Evolutionary conservation across 2,888 invertebrate species (phyloP), one percentile per base, ranked within the genome.

Genomic region (Acronicta alni): DNA sequence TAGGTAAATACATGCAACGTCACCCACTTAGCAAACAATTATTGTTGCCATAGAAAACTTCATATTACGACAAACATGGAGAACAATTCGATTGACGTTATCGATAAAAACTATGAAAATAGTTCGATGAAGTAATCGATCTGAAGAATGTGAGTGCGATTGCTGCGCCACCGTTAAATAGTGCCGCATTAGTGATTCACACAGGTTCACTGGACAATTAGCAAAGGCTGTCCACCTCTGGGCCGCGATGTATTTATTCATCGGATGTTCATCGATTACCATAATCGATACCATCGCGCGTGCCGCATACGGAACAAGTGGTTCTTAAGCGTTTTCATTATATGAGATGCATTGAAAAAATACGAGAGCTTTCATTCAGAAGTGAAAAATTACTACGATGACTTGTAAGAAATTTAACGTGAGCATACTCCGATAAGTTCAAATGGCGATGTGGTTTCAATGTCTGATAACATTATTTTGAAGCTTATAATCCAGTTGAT

Each of bases 221-320:
- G 93, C 90, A 91, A 92, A 93, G 93, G 93, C 92, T 93, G 93
- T 92, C 92, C 89, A 94, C 93, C 93, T 93, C 91, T 91, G 88
- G 86, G 88, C 85, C 83, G 81, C 86, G 86, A 82, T 89, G 89
- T 92, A 91, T 92, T 89, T 92, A 94, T 94, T 94, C 93, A 93
- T 93, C 93, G 92, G 92, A 92, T 93, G 93, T 92, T 84, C 86
- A 89, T 76, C 85, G 93, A 94, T 94, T 93, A 93, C 92, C 93
- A 93, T 93, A 93, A 93, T 92, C 92, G 92, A 93, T 91, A 91
- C 81, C 87, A 89, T 86, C 86, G 89, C 88, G 84, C 91, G 93
- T 88, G 88, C 86, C 88, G 93, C 93, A 92, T 93, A 92, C 89
- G 89, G 84, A 90, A 89, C 89, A 83, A 81, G 82, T 79, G 76